A percentile compares a stretch with the other conserved stretches of the same genome.
phyloP scores from a whole-genome alignment of 2,888 invertebrate species.

The Caenorhabditis sp. region DNA sequence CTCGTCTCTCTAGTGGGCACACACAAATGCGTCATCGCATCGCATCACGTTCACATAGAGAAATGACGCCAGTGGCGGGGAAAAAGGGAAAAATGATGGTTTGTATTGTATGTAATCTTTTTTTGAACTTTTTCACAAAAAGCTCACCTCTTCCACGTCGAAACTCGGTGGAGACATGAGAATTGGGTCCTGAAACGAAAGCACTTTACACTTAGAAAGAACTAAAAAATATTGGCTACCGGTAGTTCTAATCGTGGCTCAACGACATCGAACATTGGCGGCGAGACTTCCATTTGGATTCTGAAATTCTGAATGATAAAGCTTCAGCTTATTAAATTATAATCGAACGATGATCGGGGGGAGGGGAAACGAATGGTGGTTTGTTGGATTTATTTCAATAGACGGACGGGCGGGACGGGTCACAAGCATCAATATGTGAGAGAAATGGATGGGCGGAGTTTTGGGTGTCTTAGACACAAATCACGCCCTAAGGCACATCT shows the following conservation, averaged over 20 bases:
- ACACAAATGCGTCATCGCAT: neutral
- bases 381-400: no score
- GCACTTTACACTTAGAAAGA: neutral
- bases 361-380: no score
- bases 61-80: neutral
- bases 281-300: neutral
- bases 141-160: neutral
- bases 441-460: conserved; percentile 1
- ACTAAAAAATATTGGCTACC: neutral
- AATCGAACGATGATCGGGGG: neutral
- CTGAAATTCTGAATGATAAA: no score
- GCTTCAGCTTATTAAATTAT: neutral
- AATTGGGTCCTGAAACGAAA: neutral
- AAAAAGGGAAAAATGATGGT: neutral
- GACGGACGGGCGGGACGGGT: conserved; percentile 26
- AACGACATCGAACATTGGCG: neutral
- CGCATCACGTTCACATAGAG: neutral
- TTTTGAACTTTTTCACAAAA: neutral
- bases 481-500: conserved; percentile 26
- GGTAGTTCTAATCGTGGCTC: neutral
- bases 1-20: no score
- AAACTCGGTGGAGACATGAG: conserved; percentile 7
- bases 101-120: neutral
- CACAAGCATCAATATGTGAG: no score
- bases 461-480: conserved; percentile 24